Evolutionary conservation across 1,140 invertebrate species (phyloP).

Genomic region (Polypedilum vanderplanki): DNA sequence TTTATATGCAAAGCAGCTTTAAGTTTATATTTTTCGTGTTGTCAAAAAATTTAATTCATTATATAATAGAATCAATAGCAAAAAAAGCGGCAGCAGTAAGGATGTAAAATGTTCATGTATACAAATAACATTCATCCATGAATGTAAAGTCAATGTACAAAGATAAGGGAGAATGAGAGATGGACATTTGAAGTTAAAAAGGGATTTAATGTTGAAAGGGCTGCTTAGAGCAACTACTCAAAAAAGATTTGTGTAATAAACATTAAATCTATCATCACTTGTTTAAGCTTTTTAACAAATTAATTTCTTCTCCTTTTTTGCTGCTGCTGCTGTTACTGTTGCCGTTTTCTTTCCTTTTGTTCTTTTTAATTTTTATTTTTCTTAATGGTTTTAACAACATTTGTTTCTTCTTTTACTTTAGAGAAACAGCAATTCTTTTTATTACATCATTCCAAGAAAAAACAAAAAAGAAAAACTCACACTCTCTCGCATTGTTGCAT

Average conservation of each 20-base stretch:
- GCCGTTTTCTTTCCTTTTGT: background rate
- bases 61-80: too few relatives aligned
- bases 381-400: constrained; percentile 16
- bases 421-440: constrained; percentile 10
- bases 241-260: constrained; percentile 20
- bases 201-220: constrained; percentile 17
- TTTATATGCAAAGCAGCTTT: background rate
- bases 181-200: constrained; percentile 19
- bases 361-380: constrained; percentile 15
- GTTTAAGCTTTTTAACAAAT: constrained; percentile 19
- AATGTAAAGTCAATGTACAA: constrained; percentile 18
- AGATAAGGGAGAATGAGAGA: background rate
- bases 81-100: too few relatives aligned
- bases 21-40: constrained; percentile 8
- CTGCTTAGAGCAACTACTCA: background rate
- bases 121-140: background rate
- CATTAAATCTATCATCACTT: constrained; percentile 19
- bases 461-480: background rate
- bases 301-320: background rate
- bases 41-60: too few relatives aligned
- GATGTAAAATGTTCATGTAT: background rate
- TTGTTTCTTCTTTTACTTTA: background rate
- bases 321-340: background rate
- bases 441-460: constrained; percentile 1
- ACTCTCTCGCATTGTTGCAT: background rate